These are phyloP conservation scores for Cephus nigrinus DNA, from an alignment of 2,888 invertebrate genomes.

Conservation along the genomic window DNA sequence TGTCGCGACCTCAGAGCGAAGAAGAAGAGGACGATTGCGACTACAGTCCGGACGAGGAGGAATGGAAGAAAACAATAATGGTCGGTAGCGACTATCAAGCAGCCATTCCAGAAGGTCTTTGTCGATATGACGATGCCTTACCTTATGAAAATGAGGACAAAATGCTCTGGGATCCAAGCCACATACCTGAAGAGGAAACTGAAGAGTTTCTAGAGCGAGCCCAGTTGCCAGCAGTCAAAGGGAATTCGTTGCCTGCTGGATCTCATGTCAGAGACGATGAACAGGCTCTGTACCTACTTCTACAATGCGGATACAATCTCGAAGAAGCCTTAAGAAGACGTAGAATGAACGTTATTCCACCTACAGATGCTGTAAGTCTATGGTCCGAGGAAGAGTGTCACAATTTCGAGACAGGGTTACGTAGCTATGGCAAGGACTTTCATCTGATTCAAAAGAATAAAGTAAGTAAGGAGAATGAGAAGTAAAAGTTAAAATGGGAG, in stretches of 20 bases:
- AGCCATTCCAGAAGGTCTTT: conserved; percentile 90
- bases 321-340: conserved; percentile 90
- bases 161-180: conserved; percentile 90
- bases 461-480: conserved; percentile 65
- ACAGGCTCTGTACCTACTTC: conserved; percentile 88
- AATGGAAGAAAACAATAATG: conserved; percentile 95
- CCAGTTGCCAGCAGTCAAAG: conserved; percentile 59
- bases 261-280: conserved; percentile 87
- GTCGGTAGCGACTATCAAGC: conserved; percentile 96
- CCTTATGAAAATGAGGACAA: conserved; percentile 97
- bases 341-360: conserved; percentile 77
- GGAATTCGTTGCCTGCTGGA: conserved; percentile 75
- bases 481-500: neutral
- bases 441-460: conserved; percentile 93
- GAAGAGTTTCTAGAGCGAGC: conserved; percentile 83
- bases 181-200: conserved; percentile 77
- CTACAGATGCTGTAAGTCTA: conserved; percentile 81
- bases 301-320: conserved; percentile 95
- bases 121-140: conserved; percentile 92
- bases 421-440: conserved; percentile 96
- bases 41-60: conserved; percentile 87
- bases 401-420: conserved; percentile 95
- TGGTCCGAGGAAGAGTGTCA: conserved; percentile 99
- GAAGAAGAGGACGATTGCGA: conserved; percentile 85
- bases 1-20: conserved; percentile 81